Conservation (phyloP, 2,113 vertebrate genomes). For the Geococcyx californianus region DNA sequence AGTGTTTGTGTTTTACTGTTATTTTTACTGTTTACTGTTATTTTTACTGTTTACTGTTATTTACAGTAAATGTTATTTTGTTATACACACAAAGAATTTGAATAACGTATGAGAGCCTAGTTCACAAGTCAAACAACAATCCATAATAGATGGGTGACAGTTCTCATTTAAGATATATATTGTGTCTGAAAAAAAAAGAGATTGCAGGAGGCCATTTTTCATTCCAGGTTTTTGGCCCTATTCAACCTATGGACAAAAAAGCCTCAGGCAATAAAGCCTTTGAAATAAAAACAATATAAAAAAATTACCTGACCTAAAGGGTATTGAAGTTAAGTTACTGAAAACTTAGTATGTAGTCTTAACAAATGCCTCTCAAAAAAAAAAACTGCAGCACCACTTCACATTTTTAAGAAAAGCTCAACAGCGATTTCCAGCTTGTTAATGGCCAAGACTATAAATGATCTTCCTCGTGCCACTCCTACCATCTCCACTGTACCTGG, state of each 20-base stretch:
- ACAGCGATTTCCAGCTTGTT: not conserved
- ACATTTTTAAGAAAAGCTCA: not conserved
- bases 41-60: no score
- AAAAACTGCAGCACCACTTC: not conserved
- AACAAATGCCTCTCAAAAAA: not conserved
- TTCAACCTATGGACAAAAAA: not conserved
- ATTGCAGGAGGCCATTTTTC: not conserved
- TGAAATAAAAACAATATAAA: not conserved
- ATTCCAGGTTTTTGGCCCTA: not conserved
- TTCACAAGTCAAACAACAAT: not conserved
- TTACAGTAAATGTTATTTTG: no score
- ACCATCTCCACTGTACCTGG: slow-evolving; percentile 76
- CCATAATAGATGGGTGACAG: not conserved
- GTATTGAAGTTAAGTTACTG: not conserved
- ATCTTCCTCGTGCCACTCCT: not conserved
- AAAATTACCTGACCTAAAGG: not conserved
- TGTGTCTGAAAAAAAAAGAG: not conserved
- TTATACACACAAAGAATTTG: not conserved
- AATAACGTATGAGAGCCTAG: not conserved
- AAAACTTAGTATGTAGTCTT: not conserved
- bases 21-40: no score
- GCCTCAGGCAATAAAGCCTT: not conserved
- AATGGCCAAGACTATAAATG: not conserved
- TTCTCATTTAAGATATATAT: not conserved
- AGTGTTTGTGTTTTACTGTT: not conserved